A percentile compares a stretch with the other conserved stretches of the same genome.
Conservation (phyloP, 2,888 invertebrate genomes). For the Cephonodes hylas region DNA sequence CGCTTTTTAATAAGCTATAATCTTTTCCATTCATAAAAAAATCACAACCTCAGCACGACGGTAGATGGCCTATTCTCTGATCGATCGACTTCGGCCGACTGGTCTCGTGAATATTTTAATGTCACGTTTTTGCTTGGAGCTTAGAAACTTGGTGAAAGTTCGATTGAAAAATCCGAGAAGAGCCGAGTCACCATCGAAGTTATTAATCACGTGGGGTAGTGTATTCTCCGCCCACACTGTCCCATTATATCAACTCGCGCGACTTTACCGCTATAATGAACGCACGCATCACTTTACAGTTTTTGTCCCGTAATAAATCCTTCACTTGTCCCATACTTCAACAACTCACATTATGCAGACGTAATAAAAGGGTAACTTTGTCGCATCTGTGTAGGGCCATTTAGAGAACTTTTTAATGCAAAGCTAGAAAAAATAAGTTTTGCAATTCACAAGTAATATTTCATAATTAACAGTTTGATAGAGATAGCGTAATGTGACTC, state of each 20-base stretch:
- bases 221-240: conserved; percentile 33
- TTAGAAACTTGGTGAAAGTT: conserved; percentile 25
- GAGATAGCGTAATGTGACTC: too few species aligned
- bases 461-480: too few species aligned
- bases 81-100: conserved; percentile 29
- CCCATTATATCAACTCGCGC: conserved; percentile 25
- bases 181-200: conserved; percentile 39
- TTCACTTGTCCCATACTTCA: not conserved
- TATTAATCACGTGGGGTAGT: conserved; percentile 46
- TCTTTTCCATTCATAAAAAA: conserved; percentile 1
- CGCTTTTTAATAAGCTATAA: not conserved
- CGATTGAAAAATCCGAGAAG: conserved; percentile 50
- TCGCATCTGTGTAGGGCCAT: not conserved
- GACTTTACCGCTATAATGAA: conserved; percentile 11
- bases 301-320: not conserved
- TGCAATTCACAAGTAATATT: too few species aligned
- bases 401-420: not conserved
- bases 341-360: not conserved
- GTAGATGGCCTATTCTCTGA: conserved; percentile 21
- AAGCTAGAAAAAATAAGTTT: too few species aligned
- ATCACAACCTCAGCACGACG: not conserved
- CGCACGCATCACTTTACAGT: not conserved
- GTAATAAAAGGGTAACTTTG: not conserved
- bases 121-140: conserved; percentile 39
- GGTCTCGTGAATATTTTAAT: conserved; percentile 53